These are phyloP conservation scores for Hermetia illucens DNA, from an alignment of 1,140 invertebrate genomes.

Conservation along the genomic window DNA sequence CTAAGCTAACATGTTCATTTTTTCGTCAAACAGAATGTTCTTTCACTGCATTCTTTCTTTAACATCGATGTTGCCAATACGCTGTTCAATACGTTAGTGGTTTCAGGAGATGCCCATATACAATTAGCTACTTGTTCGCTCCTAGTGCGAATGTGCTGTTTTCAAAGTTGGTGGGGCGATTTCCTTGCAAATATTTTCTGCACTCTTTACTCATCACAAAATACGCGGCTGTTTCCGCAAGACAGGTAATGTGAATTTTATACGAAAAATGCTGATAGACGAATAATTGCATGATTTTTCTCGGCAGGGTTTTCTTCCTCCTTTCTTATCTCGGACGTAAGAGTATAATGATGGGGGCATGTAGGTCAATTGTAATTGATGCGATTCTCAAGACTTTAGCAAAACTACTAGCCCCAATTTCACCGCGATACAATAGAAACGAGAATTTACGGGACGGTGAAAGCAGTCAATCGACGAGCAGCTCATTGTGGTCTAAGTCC, in stretches of 20 bases:
- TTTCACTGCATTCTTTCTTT: conserved; percentile 38
- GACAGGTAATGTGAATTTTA: conserved; percentile 47
- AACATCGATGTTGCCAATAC: conserved; percentile 45
- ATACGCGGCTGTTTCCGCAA: conserved; percentile 65
- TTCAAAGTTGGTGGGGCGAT: conserved; percentile 75
- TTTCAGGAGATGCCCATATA: conserved; percentile 26
- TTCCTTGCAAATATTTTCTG: conserved; percentile 70
- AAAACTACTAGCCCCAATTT: conserved; percentile 37
- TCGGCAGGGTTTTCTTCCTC: conserved; percentile 66
- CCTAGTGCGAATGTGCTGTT: conserved; percentile 57
- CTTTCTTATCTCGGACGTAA: conserved; percentile 76
- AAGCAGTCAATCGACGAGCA: conserved; percentile 8
- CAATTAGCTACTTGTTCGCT: conserved; percentile 45
- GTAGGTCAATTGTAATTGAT: conserved; percentile 46
- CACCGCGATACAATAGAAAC: conserved; percentile 25
- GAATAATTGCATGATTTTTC: conserved; percentile 7
- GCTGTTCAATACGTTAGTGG: conserved; percentile 43
- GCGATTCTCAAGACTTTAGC: conserved; percentile 43
- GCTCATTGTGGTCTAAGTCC: conserved; percentile 25
- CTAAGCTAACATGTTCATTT: conserved; percentile 5
- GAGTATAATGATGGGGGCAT: conserved; percentile 45
- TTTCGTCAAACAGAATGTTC: conserved; percentile 27
- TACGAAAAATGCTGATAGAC: conserved; percentile 2
- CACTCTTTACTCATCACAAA: conserved; percentile 61
- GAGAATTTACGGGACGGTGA: conserved; percentile 25